Conservation (phyloP, 2,113 vertebrate genomes). For the Aphelocoma coerulescens region DNA sequence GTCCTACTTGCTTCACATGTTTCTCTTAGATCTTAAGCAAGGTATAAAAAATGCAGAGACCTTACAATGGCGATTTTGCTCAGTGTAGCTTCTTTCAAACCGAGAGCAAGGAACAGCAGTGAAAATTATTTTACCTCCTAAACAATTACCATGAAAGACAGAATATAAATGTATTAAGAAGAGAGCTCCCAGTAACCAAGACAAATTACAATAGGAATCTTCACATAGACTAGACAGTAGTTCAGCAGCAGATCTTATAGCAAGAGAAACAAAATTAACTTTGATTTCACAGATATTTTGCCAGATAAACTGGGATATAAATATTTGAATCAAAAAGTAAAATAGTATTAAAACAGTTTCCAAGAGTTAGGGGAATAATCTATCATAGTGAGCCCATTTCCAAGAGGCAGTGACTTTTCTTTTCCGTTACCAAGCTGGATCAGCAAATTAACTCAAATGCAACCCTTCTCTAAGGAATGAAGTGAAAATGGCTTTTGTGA, state of each 20-base stretch:
- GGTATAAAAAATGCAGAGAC: background rate
- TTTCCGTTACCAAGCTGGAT: background rate
- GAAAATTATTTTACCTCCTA: background rate
- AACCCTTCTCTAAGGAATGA: background rate
- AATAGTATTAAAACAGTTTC: background rate
- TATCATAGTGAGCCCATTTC: background rate
- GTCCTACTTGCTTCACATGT: background rate
- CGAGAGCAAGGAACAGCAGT: background rate
- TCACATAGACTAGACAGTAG: background rate
- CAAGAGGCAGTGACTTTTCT: background rate
- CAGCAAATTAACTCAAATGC: background rate
- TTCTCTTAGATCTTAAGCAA: background rate
- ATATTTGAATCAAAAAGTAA: slow-evolving; percentile 8
- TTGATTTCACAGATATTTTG: slow-evolving; percentile 6
- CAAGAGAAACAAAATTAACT: background rate
- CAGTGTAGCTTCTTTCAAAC: background rate
- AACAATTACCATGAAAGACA: background rate
- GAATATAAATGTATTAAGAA: background rate
- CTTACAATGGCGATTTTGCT: background rate
- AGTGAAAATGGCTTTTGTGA: background rate
- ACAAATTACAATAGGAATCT: background rate
- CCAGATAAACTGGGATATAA: background rate
- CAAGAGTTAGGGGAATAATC: background rate
- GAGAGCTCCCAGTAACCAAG: background rate
- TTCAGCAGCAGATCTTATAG: background rate